phyloP scores from a whole-genome alignment of 2,797 vertebrate species.

The Darevskia nairensis region DNA sequence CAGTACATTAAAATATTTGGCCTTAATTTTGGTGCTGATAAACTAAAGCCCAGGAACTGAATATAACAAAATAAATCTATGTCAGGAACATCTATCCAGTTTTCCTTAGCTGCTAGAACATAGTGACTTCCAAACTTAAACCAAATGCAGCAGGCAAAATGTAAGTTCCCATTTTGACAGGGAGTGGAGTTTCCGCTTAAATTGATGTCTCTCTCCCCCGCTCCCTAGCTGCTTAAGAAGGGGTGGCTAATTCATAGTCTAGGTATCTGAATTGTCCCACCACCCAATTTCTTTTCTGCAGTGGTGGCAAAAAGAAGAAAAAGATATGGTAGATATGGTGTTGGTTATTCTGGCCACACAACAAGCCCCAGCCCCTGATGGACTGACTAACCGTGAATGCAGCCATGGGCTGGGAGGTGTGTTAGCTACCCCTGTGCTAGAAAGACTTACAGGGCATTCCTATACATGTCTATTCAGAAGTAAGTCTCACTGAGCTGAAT shows the following conservation, averaged over 20 bases:
- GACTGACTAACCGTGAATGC: no score
- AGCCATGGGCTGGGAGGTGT: no score
- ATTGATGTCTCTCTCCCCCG: neutral
- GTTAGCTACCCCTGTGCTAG: no score
- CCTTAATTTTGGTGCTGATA: constrained; percentile 22
- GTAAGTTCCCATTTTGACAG: neutral
- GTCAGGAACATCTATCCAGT: neutral
- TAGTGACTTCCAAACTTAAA: neutral
- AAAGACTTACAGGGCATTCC: neutral
- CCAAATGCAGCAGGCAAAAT: neutral
- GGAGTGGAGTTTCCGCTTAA: neutral
- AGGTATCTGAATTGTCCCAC: neutral
- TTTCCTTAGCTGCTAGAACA: neutral
- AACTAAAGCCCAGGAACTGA: constrained; percentile 8
- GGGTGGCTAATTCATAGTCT: no score
- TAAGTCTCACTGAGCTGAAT: neutral
- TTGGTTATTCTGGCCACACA: neutral
- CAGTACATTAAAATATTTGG: constrained; percentile 30
- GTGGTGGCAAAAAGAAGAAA: no score
- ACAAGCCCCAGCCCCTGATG: no score
- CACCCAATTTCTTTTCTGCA: no score
- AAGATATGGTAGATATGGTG: neutral
- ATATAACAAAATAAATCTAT: constrained; percentile 8
- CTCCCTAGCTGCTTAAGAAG: neutral
- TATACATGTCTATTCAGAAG: neutral